A percentile compares a stretch with the other conserved stretches of the same genome.
Evolutionary conservation across 2,797 vertebrate species (phyloP).

Genomic region (Darevskia mixta): DNA sequence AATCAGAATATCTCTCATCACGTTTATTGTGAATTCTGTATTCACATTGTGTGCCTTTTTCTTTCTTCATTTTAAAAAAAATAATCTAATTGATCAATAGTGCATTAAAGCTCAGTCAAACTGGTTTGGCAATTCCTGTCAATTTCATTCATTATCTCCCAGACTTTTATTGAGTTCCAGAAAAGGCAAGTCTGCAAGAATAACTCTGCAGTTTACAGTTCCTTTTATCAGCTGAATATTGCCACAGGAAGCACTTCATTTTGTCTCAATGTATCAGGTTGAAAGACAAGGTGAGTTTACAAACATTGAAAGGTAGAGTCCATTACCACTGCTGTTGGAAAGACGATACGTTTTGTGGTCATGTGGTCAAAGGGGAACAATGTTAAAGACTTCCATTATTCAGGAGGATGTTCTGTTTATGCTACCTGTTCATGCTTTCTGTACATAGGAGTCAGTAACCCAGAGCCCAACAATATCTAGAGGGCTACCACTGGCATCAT

Average conservation of each 20-base stretch:
- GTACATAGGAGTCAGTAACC: background rate
- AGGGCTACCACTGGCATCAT: too few relatives aligned
- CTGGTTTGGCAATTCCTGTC: constrained; percentile 49
- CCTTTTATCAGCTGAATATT: constrained; percentile 32
- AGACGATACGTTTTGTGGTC: background rate
- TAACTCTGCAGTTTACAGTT: constrained; percentile 38
- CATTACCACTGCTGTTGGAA: background rate
- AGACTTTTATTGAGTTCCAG: background rate
- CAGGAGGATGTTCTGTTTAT: background rate
- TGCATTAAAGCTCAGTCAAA: constrained; percentile 46
- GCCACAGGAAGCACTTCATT: constrained; percentile 30
- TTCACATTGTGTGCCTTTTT: background rate
- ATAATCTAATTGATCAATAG: constrained; percentile 33
- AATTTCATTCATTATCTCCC: constrained; percentile 42
- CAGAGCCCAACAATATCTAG: too few relatives aligned
- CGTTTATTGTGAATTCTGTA: background rate
- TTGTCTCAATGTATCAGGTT: background rate
- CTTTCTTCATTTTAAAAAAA: too few relatives aligned
- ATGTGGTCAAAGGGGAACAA: background rate
- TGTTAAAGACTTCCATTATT: background rate
- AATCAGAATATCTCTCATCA: background rate
- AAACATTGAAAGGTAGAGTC: background rate
- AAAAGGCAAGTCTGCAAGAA: constrained; percentile 38
- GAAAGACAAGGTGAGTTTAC: background rate
- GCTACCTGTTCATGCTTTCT: background rate